These are phyloP conservation scores for Ptilorrhoa leucosticta DNA, from an alignment of 2,113 vertebrate species.

Conservation along the genomic window DNA sequence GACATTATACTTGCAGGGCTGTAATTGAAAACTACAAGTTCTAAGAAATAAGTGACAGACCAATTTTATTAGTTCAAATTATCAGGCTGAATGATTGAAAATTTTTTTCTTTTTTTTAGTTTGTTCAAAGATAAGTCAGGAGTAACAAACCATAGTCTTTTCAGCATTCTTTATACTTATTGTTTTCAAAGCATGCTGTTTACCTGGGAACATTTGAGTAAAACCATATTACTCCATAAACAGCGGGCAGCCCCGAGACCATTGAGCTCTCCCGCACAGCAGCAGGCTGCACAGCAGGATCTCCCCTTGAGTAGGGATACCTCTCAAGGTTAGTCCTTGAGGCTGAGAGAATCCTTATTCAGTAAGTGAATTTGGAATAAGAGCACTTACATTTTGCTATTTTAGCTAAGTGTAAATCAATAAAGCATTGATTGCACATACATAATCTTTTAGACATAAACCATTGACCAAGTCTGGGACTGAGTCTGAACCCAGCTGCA, in stretches of 20 bases:
- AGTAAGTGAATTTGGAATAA: not conserved
- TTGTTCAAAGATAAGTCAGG: not conserved
- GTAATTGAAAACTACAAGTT: not conserved
- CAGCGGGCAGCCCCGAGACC: rapidly evolving
- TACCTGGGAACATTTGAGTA: not conserved
- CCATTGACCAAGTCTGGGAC: not conserved
- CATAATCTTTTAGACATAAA: not conserved
- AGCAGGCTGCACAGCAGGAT: not conserved
- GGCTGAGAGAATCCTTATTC: not conserved
- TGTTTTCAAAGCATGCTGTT: not conserved
- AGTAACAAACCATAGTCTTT: not conserved
- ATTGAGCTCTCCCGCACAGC: not conserved
- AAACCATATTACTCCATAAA: not conserved
- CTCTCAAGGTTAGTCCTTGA: not conserved
- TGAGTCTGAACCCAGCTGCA: not conserved
- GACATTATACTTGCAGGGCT: not conserved
- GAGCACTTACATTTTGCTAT: not conserved
- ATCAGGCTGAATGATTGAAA: not conserved
- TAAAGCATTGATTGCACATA: not conserved
- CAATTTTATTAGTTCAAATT: not conserved
- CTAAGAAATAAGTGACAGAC: not conserved
- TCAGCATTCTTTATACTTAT: not conserved
- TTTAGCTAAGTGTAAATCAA: not conserved
- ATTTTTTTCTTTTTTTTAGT: not conserved
- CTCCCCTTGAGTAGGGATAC: no score